Evolutionary conservation across 2,113 vertebrate species (phyloP).

Genomic region (Sprattus sprattus): DNA sequence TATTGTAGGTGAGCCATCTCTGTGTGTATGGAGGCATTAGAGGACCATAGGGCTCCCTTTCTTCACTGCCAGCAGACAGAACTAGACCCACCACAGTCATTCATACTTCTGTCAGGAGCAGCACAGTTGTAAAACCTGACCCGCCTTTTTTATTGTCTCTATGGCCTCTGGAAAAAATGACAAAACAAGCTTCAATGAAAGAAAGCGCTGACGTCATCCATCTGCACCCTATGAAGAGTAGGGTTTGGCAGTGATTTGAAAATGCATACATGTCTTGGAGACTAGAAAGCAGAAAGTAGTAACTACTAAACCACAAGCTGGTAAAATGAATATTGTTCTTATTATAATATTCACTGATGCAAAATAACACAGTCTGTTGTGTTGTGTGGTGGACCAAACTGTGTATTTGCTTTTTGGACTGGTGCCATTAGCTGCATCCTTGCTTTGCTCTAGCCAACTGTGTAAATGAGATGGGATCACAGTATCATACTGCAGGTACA

Average conservation of each 20-base stretch:
- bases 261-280: not conserved
- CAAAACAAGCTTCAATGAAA: constrained; percentile 20
- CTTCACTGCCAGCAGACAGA: constrained; percentile 19
- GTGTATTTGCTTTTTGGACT: not conserved
- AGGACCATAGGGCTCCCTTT: not conserved
- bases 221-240: not conserved
- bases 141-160: constrained; percentile 21
- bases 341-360: not conserved
- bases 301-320: not conserved
- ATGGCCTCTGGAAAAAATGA: constrained; percentile 40
- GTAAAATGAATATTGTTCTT: not conserved
- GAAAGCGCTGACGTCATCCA: not conserved
- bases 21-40: not conserved
- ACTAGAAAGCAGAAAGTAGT: not conserved
- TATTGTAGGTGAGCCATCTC: constrained; percentile 16
- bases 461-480: not conserved
- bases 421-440: not conserved
- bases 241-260: not conserved
- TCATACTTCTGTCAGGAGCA: not conserved
- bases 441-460: not conserved
- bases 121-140: constrained; percentile 34
- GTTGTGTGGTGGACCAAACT: not conserved
- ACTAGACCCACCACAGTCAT: constrained; percentile 26
- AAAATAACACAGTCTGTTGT: not conserved
- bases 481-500: not conserved